Percentiles rank a stretch among this genome's conserved stretches.
phyloP scores from a whole-genome alignment of 2,113 vertebrate species.

The Gymnarchus niloticus region DNA sequence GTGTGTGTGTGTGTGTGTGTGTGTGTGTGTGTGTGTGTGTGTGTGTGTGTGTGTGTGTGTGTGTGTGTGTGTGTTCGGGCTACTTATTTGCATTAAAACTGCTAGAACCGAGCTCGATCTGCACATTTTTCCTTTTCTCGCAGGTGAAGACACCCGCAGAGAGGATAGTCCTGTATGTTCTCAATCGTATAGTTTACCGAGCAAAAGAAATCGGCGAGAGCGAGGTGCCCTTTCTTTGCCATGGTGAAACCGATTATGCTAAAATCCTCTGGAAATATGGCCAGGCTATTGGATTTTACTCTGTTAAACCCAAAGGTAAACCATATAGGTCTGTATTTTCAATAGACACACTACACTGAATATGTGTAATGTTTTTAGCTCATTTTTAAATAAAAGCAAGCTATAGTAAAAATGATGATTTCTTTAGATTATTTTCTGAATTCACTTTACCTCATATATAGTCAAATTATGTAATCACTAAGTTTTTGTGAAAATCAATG shows the following conservation, averaged over 20 bases:
- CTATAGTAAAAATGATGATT: neutral
- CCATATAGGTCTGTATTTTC: neutral
- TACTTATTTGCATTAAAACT: neutral
- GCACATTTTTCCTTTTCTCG: constrained; percentile 11
- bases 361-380: neutral
- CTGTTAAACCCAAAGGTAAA: constrained; percentile 78
- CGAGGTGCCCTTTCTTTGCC: constrained; percentile 79
- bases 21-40: neutral
- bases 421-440: neutral
- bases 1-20: too few relatives aligned
- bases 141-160: constrained; percentile 79
- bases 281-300: constrained; percentile 88
- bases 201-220: constrained; percentile 70
- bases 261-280: constrained; percentile 85
- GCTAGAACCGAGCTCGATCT: neutral
- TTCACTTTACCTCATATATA: too few relatives aligned
- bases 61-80: neutral
- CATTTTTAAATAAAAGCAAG: neutral
- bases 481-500: neutral
- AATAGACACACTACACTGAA: neutral
- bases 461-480: too few relatives aligned
- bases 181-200: constrained; percentile 85
- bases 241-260: constrained; percentile 68
- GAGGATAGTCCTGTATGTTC: constrained; percentile 80
- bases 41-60: neutral